Evolutionary conservation across 2,888 invertebrate genomes (phyloP), one percentile per base, ranked within the genome.

Genomic region (Ormia ochracea): DNA sequence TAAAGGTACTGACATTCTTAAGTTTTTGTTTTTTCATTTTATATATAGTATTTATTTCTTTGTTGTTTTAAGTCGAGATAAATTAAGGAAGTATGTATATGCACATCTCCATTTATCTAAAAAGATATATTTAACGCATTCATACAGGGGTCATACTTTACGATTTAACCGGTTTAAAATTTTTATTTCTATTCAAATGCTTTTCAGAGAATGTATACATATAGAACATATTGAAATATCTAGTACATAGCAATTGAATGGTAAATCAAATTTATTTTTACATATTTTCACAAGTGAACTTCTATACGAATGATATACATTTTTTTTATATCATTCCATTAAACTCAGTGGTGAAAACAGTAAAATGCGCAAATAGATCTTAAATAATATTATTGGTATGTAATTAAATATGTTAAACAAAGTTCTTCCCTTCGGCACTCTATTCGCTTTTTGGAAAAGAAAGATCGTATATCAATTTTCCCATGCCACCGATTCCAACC

Each of bases 121-220:
- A n/a, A n/a, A n/a, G n/a, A n/a, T n/a, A n/a, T n/a, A n/a, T n/a
- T n/a, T n/a, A n/a, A n/a, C n/a, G n/a, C n/a, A n/a, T n/a, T n/a
- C n/a, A n/a, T n/a, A n/a, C n/a, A n/a, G n/a, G n/a, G n/a, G n/a
- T n/a, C n/a, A n/a, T n/a, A n/a, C n/a, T n/a, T n/a, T n/a, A n/a
- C n/a, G n/a, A n/a, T n/a, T n/a, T n/a, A n/a, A n/a, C n/a, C n/a
- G n/a, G n/a, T n/a, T n/a, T n/a, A n/a, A n/a, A n/a, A n/a, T n/a
- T n/a, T n/a, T n/a, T 88, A 88, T 88, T 88, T 88, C 88, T 82
- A 83, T 84, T 86, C 83, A 88, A 88, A 87, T 88, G 86, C 86
- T 41, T 54, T 50, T 45, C 41, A 21, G 52, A 78, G 81, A 82
- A 83, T 83, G 81, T 75, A 56, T 48, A 52, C 63, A 23, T 76